A percentile compares a stretch with the other conserved stretches of the same genome.
Evolutionary conservation across 1,140 invertebrate species (phyloP).

Genomic region (Rhynchophorus ferrugineus): DNA sequence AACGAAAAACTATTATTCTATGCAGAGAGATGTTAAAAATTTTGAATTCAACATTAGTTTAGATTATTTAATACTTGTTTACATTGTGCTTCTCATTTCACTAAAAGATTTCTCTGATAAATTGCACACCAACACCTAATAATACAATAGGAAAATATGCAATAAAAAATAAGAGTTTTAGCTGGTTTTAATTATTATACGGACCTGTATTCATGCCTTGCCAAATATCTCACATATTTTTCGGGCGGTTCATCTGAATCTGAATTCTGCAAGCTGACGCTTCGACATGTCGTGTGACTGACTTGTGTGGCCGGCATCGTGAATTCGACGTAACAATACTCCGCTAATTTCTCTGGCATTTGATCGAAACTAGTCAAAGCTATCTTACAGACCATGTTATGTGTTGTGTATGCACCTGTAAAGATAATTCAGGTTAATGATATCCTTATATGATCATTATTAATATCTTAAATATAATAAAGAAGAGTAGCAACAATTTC

Average conservation of each 20-base stretch:
- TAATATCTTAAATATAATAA: background rate
- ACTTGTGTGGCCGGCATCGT: conserved; percentile 98
- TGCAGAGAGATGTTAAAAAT: too few relatives aligned
- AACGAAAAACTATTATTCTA: too few relatives aligned
- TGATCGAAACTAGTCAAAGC: conserved; percentile 94
- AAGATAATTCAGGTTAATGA: conserved; percentile 25
- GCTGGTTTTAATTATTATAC: too few relatives aligned
- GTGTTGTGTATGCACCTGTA: conserved; percentile 91
- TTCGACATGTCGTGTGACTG: conserved; percentile 92
- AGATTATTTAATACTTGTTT: too few relatives aligned
- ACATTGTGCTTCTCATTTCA: too few relatives aligned
- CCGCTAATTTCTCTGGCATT: conserved; percentile 85
- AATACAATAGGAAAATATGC: too few relatives aligned
- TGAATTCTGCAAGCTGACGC: conserved; percentile 83
- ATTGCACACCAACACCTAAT: too few relatives aligned
- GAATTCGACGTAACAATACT: conserved; percentile 89
- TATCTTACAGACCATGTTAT: conserved; percentile 87
- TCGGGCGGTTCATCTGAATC: conserved; percentile 92
- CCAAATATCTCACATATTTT: conserved; percentile 95
- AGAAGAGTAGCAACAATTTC: background rate
- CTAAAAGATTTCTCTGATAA: too few relatives aligned
- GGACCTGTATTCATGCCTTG: conserved; percentile 95
- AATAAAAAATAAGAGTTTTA: too few relatives aligned
- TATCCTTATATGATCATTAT: background rate
- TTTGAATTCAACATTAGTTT: too few relatives aligned